A percentile compares a stretch with the other conserved stretches of the same genome.
These are phyloP conservation scores for Cassiopea xamachana DNA, from an alignment of 30 jellyfish, hydroid and myxozoan species.

Conservation along the genomic window DNA sequence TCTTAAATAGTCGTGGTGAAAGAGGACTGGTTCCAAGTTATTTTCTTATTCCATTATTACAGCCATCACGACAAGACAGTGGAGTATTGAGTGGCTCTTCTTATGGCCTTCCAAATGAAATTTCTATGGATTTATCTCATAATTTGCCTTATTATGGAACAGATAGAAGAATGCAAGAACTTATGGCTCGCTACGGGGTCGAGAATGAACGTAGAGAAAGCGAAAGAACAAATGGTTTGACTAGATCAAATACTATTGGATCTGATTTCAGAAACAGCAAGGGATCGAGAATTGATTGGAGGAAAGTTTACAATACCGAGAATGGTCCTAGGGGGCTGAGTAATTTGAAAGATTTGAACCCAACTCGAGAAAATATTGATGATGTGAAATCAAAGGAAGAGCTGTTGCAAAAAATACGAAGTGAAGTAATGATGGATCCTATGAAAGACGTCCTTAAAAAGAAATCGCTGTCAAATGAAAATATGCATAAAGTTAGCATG, in stretches of 20 bases:
- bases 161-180: neutral
- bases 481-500: constrained; percentile 9
- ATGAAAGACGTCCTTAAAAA: neutral
- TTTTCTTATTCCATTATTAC: constrained; percentile 33
- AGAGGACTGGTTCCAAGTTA: constrained; percentile 62
- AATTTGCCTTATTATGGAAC: neutral
- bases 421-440: constrained; percentile 55
- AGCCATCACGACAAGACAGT: constrained; percentile 22
- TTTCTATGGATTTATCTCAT: neutral
- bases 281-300: constrained; percentile 42
- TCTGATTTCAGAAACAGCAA: neutral
- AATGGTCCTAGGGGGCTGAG: constrained; percentile 20
- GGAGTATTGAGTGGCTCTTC: neutral
- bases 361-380: neutral
- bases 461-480: constrained; percentile 26
- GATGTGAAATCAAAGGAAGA: constrained; percentile 66
- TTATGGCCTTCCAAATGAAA: neutral
- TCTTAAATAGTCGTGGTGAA: constrained; percentile 44
- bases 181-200: neutral
- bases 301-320: constrained; percentile 21
- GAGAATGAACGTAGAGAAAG: neutral
- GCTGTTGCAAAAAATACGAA: constrained; percentile 46
- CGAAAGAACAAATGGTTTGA: neutral
- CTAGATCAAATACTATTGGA: constrained; percentile 18
- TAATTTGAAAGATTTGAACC: neutral